These are phyloP conservation scores for Polyergus mexicanus DNA, from an alignment of 1,140 invertebrate species.

Conservation along the genomic window DNA sequence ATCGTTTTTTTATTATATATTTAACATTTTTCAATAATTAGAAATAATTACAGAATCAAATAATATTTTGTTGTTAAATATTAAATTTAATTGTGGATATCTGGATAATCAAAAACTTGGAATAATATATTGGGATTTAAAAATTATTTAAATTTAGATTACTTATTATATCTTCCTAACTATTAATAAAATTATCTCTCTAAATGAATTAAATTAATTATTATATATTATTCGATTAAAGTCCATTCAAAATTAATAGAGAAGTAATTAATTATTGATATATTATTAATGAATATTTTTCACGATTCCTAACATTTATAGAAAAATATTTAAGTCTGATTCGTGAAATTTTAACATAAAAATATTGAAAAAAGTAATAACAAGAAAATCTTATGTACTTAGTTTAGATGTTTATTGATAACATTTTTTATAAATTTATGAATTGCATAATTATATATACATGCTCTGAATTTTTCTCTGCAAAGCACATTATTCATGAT, in stretches of 20 bases:
- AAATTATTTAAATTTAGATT: slow-evolving; percentile 13
- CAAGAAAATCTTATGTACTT: not conserved
- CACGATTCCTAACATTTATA: not conserved
- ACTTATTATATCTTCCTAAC: not conserved
- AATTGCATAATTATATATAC: not conserved
- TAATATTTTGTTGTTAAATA: too few species aligned
- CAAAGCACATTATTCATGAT: not conserved
- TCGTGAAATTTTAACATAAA: not conserved
- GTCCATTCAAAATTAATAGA: not conserved
- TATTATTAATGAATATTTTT: not conserved
- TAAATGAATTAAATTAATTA: not conserved
- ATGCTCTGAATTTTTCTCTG: not conserved
- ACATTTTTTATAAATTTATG: not conserved
- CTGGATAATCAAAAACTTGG: not conserved
- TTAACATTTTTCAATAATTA: slow-evolving; percentile 4
- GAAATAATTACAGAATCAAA: too few species aligned
- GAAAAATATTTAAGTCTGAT: not conserved
- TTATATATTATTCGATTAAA: not conserved
- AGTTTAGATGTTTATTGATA: not conserved
- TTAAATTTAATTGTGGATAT: not conserved
- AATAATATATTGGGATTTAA: not conserved
- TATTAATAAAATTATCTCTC: not conserved
- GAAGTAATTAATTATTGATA: not conserved
- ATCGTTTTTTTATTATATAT: not conserved
- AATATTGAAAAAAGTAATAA: not conserved